Evolutionary conservation across 2,797 vertebrate genomes (phyloP).

Genomic region (Chaenodraco wilsoni): DNA sequence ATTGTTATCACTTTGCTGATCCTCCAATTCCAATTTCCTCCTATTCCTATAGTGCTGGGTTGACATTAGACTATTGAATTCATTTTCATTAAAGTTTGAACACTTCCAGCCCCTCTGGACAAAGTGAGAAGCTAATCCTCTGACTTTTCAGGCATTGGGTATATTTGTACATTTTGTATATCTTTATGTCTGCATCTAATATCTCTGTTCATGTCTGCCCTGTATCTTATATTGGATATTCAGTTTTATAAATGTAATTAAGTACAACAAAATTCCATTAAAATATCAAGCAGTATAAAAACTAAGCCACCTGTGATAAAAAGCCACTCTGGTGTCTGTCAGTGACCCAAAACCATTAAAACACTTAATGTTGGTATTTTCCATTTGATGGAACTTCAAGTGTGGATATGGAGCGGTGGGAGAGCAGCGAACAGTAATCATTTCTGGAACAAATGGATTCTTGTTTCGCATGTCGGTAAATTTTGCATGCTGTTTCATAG

Average conservation of each 20-base stretch:
- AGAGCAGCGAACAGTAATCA: conserved; percentile 31
- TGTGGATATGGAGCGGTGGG: conserved; percentile 29
- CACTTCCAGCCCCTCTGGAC: too few relatives aligned
- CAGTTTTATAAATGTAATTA: too few relatives aligned
- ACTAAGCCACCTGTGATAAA: neutral
- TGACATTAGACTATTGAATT: too few relatives aligned
- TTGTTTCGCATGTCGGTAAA: conserved; percentile 35
- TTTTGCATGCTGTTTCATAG: conserved; percentile 24
- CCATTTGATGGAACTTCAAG: conserved; percentile 39
- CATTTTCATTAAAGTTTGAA: too few relatives aligned
- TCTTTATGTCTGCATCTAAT: neutral
- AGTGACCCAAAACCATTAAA: conserved; percentile 53
- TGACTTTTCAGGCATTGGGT: too few relatives aligned
- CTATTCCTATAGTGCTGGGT: too few relatives aligned
- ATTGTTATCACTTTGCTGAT: neutral
- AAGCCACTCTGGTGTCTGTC: conserved; percentile 28
- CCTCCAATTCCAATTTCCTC: too few relatives aligned
- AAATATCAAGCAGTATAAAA: conserved; percentile 29
- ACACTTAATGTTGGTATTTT: conserved; percentile 53
- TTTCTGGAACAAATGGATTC: conserved; percentile 48
- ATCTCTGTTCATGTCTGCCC: neutral
- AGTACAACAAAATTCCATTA: neutral
- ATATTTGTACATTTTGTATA: neutral
- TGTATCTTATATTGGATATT: neutral
- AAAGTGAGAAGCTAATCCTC: too few relatives aligned